phyloP scores from a whole-genome alignment of 2,113 vertebrate species.

The Ardeotis arabs region DNA sequence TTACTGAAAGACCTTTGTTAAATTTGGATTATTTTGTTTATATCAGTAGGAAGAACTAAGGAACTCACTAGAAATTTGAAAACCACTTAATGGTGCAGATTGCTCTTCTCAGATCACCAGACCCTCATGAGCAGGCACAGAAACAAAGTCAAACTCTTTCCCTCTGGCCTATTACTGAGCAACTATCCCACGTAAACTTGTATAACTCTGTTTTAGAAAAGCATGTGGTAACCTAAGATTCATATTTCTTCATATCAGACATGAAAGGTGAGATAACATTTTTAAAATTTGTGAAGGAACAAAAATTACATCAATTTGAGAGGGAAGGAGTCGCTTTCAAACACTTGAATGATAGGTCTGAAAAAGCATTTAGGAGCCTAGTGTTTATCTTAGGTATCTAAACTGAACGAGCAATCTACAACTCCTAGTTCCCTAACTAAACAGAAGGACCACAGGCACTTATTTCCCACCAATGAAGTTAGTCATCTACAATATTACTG shows the following conservation, averaged over 20 bases:
- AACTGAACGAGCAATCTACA: not conserved
- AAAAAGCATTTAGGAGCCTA: not conserved
- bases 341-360: not conserved
- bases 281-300: not conserved
- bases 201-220: not conserved
- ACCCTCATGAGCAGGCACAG: not conserved
- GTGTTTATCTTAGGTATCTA: not conserved
- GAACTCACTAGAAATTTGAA: not conserved
- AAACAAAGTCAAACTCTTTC: not conserved
- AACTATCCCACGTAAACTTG: not conserved
- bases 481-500: not conserved
- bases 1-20: not conserved
- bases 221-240: not conserved
- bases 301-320: not conserved
- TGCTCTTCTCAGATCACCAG: not conserved
- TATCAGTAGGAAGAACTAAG: not conserved
- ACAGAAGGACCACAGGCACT: not conserved
- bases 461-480: not conserved
- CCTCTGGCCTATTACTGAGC: not conserved
- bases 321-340: not conserved
- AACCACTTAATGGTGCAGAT: not conserved
- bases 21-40: not conserved
- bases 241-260: not conserved
- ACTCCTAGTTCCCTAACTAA: not conserved
- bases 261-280: not conserved